Evolutionary conservation across 2,113 vertebrate species (phyloP).

Genomic region (Tragelaphus strepsiceros): DNA sequence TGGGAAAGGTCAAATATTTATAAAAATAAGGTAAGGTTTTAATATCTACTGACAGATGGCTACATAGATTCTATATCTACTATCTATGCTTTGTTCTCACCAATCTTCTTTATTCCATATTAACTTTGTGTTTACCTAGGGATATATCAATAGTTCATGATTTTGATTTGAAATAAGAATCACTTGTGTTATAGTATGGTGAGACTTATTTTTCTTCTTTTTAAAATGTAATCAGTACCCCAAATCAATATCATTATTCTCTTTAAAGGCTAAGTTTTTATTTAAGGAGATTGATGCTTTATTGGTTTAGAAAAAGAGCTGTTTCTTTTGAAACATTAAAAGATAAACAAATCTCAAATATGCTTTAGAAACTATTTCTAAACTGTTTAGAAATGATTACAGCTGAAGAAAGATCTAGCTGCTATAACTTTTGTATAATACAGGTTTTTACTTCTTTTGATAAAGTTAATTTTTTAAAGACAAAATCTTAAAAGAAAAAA

Average conservation of each 20-base stretch:
- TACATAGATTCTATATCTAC: conserved; percentile 36
- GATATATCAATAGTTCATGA: neutral
- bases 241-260: conserved; percentile 42
- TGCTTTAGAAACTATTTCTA: neutral
- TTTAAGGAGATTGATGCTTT: neutral
- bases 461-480: conserved; percentile 17
- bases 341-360: neutral
- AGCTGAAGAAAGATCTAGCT: neutral
- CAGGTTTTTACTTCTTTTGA: neutral
- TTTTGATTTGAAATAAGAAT: conserved; percentile 47
- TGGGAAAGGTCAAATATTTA: conserved; percentile 46
- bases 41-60: conserved; percentile 42
- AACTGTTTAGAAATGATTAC: neutral
- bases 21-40: conserved; percentile 51
- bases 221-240: neutral
- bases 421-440: neutral
- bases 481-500: conserved; percentile 59
- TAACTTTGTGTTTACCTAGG: conserved; percentile 20
- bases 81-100: neutral
- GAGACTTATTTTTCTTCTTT: conserved; percentile 35
- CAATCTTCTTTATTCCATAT: neutral
- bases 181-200: neutral
- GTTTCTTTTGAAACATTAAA: conserved; percentile 6
- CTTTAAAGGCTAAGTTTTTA: neutral
- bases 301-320: neutral